phyloP scores from a whole-genome alignment of 1,140 invertebrate genomes.

The Propsilocerus akamusi region DNA sequence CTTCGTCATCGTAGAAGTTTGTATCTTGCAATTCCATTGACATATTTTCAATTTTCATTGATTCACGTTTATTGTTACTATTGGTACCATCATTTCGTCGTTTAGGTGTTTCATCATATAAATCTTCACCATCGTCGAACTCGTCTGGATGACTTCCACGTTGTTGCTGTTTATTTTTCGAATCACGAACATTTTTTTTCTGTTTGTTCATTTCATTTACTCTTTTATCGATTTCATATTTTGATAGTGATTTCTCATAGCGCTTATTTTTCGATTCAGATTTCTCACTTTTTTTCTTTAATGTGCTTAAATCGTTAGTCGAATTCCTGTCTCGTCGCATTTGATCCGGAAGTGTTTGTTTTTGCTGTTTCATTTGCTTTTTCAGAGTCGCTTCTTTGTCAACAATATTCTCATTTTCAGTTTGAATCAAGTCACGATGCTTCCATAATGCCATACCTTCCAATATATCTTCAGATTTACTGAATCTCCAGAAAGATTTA shows the following conservation, averaged over 20 bases:
- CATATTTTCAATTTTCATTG: conserved; percentile 3
- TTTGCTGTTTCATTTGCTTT: conserved; percentile 17
- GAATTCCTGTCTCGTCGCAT: conserved; percentile 27
- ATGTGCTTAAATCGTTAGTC: conserved; percentile 12
- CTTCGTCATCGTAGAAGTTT: conserved; percentile 39
- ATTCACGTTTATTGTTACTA: not conserved
- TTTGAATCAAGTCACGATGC: conserved; percentile 54
- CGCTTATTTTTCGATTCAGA: not conserved
- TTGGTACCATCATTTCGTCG: not conserved
- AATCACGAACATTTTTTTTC: not conserved
- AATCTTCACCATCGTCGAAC: not conserved
- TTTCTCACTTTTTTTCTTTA: not conserved
- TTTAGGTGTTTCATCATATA: not conserved
- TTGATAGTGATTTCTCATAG: not conserved
- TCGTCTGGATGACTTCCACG: not conserved
- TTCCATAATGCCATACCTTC: conserved; percentile 73
- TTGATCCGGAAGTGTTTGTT: conserved; percentile 28
- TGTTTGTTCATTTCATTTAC: not conserved
- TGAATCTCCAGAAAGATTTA: conserved; percentile 70
- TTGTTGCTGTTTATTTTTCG: not conserved
- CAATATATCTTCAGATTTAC: conserved; percentile 46
- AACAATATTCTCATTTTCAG: conserved; percentile 24
- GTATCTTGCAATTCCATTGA: conserved; percentile 16
- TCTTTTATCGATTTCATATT: not conserved
- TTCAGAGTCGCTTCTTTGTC: conserved; percentile 12